These are phyloP conservation scores for Rhysida immarginata DNA, from an alignment of 1,140 invertebrate species.

Conservation along the genomic window DNA sequence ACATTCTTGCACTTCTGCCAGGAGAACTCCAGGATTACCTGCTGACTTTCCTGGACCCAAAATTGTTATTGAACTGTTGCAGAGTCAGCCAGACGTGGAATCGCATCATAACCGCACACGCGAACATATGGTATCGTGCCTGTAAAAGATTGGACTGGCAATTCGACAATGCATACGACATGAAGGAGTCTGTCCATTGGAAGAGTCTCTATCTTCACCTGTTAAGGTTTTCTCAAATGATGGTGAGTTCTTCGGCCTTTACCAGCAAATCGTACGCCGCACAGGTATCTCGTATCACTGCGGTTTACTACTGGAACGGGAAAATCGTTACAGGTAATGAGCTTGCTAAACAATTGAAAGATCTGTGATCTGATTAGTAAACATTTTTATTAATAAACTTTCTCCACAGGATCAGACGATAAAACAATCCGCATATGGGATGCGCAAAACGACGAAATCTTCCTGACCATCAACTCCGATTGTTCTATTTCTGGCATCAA, in stretches of 20 bases:
- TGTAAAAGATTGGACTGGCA: no score
- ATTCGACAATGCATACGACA: no score
- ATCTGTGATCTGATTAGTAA: no score
- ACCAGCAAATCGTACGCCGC: neutral
- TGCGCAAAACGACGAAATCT: conserved; percentile 13
- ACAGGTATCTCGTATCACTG: conserved; percentile 18
- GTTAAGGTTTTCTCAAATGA: no score
- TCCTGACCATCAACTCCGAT: conserved; percentile 16
- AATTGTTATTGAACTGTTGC: neutral
- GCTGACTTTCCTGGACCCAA: neutral
- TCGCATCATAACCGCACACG: neutral
- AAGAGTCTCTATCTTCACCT: no score
- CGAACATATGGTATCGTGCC: no score
- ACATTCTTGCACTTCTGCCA: neutral
- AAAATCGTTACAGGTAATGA: conserved; percentile 18
- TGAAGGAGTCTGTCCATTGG: no score
- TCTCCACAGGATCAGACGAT: conserved; percentile 19
- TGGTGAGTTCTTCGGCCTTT: neutral
- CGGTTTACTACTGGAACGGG: conserved; percentile 19
- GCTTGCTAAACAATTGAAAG: no score
- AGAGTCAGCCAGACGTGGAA: neutral
- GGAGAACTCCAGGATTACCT: neutral
- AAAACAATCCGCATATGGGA: conserved; percentile 21
- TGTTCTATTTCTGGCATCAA: conserved; percentile 19
- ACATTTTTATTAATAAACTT: no score